Conservation (phyloP, 2,797 vertebrate genomes). For the Hydrocynus forskahlii region DNA sequence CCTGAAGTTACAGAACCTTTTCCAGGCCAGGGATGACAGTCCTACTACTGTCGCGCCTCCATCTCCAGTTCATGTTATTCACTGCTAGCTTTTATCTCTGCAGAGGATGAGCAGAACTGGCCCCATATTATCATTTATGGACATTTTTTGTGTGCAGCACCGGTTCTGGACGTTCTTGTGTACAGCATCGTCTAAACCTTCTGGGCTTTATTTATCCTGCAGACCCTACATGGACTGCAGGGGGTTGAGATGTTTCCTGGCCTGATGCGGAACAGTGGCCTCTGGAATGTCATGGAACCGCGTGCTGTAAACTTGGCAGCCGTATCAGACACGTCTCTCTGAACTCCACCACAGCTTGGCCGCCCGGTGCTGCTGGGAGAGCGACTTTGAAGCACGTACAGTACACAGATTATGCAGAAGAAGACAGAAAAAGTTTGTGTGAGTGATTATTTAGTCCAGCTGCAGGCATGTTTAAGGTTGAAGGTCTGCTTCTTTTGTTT, state of each 20-base stretch:
- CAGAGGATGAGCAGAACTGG: neutral
- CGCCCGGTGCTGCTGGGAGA: neutral
- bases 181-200: constrained; percentile 37
- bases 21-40: neutral
- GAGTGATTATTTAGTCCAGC: neutral
- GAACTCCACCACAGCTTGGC: constrained; percentile 17
- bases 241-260: constrained; percentile 30
- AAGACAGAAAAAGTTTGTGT: neutral
- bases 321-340: constrained; percentile 50
- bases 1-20: too few species aligned
- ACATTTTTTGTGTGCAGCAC: neutral
- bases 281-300: constrained; percentile 40
- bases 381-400: constrained; percentile 22
- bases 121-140: neutral
- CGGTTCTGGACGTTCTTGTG: constrained; percentile 11
- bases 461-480: too few species aligned
- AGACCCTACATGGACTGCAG: constrained; percentile 27
- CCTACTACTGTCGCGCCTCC: neutral
- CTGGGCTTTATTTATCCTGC: constrained; percentile 39
- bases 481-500: too few species aligned
- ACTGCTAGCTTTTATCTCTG: neutral
- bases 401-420: neutral
- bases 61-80: neutral
- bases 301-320: constrained; percentile 60
- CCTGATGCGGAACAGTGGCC: constrained; percentile 30